Conservation (phyloP, 2,113 vertebrate species). For the Struthidea cinerea region DNA sequence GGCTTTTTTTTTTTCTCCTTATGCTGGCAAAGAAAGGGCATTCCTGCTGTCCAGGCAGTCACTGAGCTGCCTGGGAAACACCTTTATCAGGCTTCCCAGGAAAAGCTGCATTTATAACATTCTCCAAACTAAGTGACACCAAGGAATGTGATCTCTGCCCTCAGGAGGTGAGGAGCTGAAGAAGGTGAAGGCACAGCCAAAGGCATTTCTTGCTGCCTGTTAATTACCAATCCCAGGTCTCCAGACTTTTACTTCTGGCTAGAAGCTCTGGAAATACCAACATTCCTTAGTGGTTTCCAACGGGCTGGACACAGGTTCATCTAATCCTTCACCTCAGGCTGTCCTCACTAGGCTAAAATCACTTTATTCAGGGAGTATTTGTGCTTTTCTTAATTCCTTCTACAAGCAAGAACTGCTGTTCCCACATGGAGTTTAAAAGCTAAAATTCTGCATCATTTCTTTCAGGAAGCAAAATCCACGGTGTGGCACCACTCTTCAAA, state of each 20-base stretch:
- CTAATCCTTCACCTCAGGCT: not conserved
- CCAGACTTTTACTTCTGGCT: not conserved
- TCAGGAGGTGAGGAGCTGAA: not conserved
- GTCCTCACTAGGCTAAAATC: not conserved
- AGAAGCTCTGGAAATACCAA: not conserved
- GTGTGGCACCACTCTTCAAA: rapidly evolving
- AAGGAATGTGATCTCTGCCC: not conserved
- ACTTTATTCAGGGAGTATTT: not conserved
- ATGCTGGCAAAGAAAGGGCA: not conserved
- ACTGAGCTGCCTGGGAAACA: not conserved
- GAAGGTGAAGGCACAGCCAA: not conserved
- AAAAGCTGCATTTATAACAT: not conserved
- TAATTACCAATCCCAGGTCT: not conserved
- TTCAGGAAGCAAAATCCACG: not conserved
- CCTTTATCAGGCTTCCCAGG: not conserved
- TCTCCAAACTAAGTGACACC: not conserved
- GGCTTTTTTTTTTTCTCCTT: rapidly evolving
- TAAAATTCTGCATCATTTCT: rapidly evolving
- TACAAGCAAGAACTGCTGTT: not conserved
- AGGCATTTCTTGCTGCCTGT: not conserved
- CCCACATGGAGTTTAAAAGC: rapidly evolving
- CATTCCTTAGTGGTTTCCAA: not conserved
- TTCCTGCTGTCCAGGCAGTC: not conserved
- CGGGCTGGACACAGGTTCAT: not conserved
- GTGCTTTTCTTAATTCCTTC: not conserved